phyloP scores from a whole-genome alignment of 2,113 vertebrate species.

The Rhineura floridana region DNA sequence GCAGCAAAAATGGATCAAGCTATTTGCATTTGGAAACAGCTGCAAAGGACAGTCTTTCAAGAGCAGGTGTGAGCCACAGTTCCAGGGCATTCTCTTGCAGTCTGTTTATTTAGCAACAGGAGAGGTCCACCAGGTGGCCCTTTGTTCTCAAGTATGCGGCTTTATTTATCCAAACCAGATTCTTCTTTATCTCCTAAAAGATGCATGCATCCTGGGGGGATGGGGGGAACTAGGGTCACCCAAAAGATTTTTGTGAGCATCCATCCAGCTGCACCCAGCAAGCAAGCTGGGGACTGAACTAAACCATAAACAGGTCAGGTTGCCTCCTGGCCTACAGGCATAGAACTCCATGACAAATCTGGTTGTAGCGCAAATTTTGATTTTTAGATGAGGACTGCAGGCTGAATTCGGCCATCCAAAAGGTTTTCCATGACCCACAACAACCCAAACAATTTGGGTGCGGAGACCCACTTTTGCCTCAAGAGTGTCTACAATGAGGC shows the following conservation, averaged over 20 bases:
- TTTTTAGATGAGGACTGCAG: neutral
- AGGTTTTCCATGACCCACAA: no score
- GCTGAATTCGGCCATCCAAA: no score
- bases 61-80: neutral
- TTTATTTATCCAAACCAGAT: neutral
- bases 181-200: neutral
- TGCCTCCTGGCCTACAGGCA: neutral
- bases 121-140: neutral
- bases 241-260: no score
- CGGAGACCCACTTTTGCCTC: no score
- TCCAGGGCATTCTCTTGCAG: no score
- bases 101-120: neutral
- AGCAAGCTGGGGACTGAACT: neutral
- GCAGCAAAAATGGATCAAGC: neutral
- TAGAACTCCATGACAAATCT: neutral
- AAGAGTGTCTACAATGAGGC: no score
- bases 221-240: neutral
- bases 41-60: neutral
- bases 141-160: neutral
- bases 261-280: neutral
- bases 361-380: no score
- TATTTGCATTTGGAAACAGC: neutral
- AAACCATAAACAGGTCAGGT: neutral
- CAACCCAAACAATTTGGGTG: no score
- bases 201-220: neutral